These are phyloP conservation scores for Cheumatopsyche charites DNA, from an alignment of 1,140 invertebrate species.

Conservation along the genomic window DNA sequence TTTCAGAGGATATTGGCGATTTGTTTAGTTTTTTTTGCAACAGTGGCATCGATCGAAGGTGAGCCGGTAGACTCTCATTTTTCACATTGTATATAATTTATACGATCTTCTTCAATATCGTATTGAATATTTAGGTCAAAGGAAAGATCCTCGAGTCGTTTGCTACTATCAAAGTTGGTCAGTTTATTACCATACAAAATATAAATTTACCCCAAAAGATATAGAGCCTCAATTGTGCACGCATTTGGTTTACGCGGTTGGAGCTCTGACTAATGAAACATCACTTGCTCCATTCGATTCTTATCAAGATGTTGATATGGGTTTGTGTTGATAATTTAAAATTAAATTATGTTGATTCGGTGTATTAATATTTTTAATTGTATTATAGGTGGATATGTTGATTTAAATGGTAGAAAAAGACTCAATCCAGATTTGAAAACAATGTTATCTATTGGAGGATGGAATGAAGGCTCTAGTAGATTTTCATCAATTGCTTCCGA, in stretches of 20 bases:
- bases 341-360: too few species aligned
- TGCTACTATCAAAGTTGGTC: constrained; percentile 95
- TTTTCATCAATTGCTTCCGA: constrained; percentile 88
- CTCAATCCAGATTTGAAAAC: constrained; percentile 94
- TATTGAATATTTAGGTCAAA: constrained; percentile 32
- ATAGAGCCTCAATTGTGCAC: constrained; percentile 96
- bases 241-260: constrained; percentile 93
- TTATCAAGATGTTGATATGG: constrained; percentile 69
- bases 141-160: constrained; percentile 72
- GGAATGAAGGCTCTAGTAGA: constrained; percentile 91
- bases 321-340: constrained; percentile 55
- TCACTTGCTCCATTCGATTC: too few species aligned
- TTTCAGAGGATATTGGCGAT: too few species aligned
- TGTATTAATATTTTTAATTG: too few species aligned
- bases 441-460: constrained; percentile 91
- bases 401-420: constrained; percentile 90
- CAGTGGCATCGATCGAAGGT: too few species aligned
- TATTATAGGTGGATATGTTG: constrained; percentile 82
- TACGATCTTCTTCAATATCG: too few species aligned
- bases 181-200: constrained; percentile 83
- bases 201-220: constrained; percentile 91
- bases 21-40: too few species aligned
- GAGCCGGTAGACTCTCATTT: too few species aligned
- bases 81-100: too few species aligned
- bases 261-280: constrained; percentile 83